Conservation (phyloP, 2,888 invertebrate species). For the Galerucella calmariensis region DNA sequence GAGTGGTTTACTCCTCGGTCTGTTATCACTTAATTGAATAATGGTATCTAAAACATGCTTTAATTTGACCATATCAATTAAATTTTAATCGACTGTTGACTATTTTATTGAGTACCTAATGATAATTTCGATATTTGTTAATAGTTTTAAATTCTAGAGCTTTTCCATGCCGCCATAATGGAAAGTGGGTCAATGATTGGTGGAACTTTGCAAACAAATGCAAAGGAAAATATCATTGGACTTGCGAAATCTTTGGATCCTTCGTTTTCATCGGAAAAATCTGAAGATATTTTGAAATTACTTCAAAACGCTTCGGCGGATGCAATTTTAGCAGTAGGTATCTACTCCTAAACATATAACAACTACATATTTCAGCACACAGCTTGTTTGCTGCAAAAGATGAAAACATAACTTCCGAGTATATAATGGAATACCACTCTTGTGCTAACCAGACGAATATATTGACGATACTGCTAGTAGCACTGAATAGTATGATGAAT, state of each 20-base stretch:
- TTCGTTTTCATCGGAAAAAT: constrained; percentile 32
- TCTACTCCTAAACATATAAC: background rate
- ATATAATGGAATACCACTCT: too few relatives aligned
- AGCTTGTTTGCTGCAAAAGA: too few relatives aligned
- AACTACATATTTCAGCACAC: too few relatives aligned
- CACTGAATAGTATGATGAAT: too few relatives aligned
- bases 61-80: too few relatives aligned
- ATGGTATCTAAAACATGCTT: too few relatives aligned
- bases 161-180: constrained; percentile 38
- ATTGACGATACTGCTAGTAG: too few relatives aligned
- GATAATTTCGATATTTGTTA: background rate
- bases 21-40: too few relatives aligned
- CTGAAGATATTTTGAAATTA: constrained; percentile 35
- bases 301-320: constrained; percentile 25
- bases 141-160: constrained; percentile 25
- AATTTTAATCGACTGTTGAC: too few relatives aligned
- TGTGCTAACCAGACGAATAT: too few relatives aligned
- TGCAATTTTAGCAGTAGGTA: constrained; percentile 32
- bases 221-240: constrained; percentile 33
- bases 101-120: background rate
- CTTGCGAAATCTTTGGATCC: constrained; percentile 32
- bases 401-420: too few relatives aligned
- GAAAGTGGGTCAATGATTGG: constrained; percentile 40
- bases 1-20: too few relatives aligned
- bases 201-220: constrained; percentile 29